Evolutionary conservation across 2,888 invertebrate species (phyloP).

Genomic region (Athripsodes cinereus): DNA sequence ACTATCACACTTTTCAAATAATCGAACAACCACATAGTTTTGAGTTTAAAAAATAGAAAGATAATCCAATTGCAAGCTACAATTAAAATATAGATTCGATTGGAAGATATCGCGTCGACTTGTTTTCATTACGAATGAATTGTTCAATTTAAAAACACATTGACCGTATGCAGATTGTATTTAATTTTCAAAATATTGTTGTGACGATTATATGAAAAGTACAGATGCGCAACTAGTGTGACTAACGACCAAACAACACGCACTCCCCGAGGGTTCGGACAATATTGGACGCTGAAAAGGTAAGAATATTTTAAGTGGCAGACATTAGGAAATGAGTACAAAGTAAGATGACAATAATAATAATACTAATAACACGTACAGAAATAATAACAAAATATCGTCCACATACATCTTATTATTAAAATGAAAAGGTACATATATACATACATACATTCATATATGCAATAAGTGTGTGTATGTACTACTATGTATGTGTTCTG

Average conservation of each 20-base stretch:
- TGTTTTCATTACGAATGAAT: not conserved
- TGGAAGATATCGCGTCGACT: not conserved
- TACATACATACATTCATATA: too few species aligned
- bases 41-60: not conserved
- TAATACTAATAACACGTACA: too few species aligned
- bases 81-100: not conserved
- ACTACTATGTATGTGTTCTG: too few species aligned
- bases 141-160: not conserved
- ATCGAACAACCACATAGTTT: not conserved
- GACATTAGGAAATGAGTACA: not conserved
- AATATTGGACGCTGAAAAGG: not conserved
- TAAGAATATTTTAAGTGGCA: not conserved
- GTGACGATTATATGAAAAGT: not conserved
- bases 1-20: not conserved
- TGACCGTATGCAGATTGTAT: not conserved
- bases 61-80: not conserved
- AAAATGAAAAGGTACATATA: too few species aligned
- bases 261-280: not conserved
- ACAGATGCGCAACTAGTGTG: not conserved
- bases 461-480: too few species aligned
- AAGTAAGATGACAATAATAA: not conserved
- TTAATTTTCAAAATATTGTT: not conserved
- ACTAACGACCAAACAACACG: not conserved
- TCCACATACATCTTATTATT: too few species aligned
- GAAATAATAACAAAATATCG: too few species aligned